Evolutionary conservation across 2,797 vertebrate species (phyloP), one percentile per base, ranked within the genome.

Genomic region (Silurus lanzhouensis): DNA sequence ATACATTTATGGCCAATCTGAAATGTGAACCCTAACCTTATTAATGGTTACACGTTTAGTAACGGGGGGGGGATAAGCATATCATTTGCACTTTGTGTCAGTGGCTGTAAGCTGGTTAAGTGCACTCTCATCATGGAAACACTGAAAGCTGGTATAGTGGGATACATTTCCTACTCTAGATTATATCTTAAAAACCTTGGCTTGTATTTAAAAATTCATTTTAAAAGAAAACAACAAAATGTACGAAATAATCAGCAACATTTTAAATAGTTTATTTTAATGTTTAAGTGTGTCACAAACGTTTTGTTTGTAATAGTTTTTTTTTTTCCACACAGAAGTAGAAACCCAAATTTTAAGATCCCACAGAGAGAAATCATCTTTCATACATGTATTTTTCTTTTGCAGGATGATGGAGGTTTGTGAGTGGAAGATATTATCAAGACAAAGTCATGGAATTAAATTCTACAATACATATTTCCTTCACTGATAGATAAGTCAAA

Each of bases 331-430:
- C 22, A 52, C 2, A 52, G 44, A 14, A 44, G 70, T 55, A 74
- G 22, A 22, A 74, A n/a, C n/a, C 6, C 52, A 15, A 52, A 31
- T 55, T 25, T 15, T 12, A 75, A 25, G 6, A 25, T 25, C 22
- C n/a, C 48, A 55, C 1, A 15, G 7, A 22, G 17, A 71, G 5
- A 6, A 55, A 17, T 55, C 46, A 2, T 72, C 12, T 12, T 76
- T 57, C 19, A 57, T 3, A 63, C 20, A n/a, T 14, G 66, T 67
- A 48, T 79, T 60, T 27, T 22, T 87, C 22, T 67, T 31, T 82
- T 89, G 57, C 91, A 95, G 95, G 93, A 94, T 83, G 94, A 95
- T 0, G 44, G 90, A 2, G 94, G 95, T 81, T 58, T 95, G 81
- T 96, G 78, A 94, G 78, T 10, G 0, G 55, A 77, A 31, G 4